Evolutionary conservation across 2,113 vertebrate genomes (phyloP).

Genomic region (Scomber scombrus): DNA sequence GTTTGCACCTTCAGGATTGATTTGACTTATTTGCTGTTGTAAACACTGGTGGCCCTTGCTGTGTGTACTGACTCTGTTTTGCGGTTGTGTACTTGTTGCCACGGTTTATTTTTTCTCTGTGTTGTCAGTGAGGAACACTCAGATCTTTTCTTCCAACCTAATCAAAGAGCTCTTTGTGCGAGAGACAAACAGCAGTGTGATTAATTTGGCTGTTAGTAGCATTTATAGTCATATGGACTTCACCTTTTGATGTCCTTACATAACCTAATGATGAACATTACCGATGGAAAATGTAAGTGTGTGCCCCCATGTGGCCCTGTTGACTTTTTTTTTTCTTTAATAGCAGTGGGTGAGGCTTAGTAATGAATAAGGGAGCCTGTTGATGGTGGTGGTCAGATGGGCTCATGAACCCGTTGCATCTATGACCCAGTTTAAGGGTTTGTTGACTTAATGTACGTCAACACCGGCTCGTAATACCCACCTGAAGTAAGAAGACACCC

Average conservation of each 20-base stretch:
- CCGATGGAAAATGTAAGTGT: conserved; percentile 22
- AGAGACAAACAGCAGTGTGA: conserved; percentile 14
- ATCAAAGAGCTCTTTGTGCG: conserved; percentile 73
- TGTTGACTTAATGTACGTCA: conserved; percentile 34
- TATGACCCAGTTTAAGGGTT: conserved; percentile 46
- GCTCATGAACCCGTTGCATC: conserved; percentile 27
- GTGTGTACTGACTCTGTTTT: neutral
- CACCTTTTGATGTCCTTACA: conserved; percentile 21
- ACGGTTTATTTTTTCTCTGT: conserved; percentile 1
- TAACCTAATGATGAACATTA: conserved; percentile 42
- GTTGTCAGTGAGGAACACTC: neutral
- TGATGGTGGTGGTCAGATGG: conserved; percentile 12
- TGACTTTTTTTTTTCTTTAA: conserved; percentile 1
- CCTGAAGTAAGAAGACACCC: neutral
- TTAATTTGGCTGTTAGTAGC: conserved; percentile 21
- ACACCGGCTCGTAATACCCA: neutral
- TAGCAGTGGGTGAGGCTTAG: neutral
- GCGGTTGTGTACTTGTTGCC: neutral
- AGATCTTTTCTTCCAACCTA: conserved; percentile 10
- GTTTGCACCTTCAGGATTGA: no score
- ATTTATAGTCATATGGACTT: conserved; percentile 20
- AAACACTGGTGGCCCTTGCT: neutral
- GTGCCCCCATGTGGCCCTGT: neutral
- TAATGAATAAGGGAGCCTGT: conserved; percentile 23
- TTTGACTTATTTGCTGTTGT: neutral